Percentiles rank a stretch among this genome's conserved stretches.
Conservation (phyloP, 2,113 vertebrate species). For the Toxostoma redivivum region DNA sequence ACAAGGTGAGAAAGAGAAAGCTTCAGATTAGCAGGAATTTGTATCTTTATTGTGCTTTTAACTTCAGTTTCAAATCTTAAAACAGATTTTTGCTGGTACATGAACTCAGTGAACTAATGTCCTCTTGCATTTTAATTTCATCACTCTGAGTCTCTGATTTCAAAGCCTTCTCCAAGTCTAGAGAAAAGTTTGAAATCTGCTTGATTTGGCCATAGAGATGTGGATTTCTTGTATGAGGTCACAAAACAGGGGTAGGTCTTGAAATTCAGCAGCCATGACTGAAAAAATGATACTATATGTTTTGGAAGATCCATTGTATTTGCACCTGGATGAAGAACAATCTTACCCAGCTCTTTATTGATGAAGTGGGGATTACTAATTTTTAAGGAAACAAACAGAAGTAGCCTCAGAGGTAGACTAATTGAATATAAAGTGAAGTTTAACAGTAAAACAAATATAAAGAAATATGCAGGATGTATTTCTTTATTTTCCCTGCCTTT, state of each 20-base stretch:
- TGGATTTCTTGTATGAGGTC: background rate
- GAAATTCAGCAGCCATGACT: background rate
- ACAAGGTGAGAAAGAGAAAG: slow-evolving; percentile 64
- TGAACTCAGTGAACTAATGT: slow-evolving; percentile 51
- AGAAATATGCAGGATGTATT: background rate
- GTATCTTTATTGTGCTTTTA: slow-evolving; percentile 64
- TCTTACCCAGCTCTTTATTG: background rate
- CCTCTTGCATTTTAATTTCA: slow-evolving; percentile 41
- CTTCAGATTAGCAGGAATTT: slow-evolving; percentile 62
- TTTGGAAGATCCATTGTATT: background rate
- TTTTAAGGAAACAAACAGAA: background rate
- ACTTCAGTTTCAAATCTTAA: slow-evolving; percentile 46
- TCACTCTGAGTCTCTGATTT: slow-evolving; percentile 1
- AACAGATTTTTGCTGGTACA: slow-evolving; percentile 27
- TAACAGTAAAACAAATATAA: background rate
- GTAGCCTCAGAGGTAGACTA: background rate
- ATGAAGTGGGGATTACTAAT: background rate
- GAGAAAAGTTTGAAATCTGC: background rate
- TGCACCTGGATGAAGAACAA: background rate
- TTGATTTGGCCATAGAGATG: background rate
- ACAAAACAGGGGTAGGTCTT: background rate
- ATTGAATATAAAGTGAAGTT: background rate
- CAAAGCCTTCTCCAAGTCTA: background rate
- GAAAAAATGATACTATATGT: background rate
- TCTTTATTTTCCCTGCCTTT: background rate